A percentile compares a stretch with the other conserved stretches of the same genome.
Conservation (phyloP, 1,140 invertebrate genomes). For the Paramacrobiotus metropolitanus region DNA sequence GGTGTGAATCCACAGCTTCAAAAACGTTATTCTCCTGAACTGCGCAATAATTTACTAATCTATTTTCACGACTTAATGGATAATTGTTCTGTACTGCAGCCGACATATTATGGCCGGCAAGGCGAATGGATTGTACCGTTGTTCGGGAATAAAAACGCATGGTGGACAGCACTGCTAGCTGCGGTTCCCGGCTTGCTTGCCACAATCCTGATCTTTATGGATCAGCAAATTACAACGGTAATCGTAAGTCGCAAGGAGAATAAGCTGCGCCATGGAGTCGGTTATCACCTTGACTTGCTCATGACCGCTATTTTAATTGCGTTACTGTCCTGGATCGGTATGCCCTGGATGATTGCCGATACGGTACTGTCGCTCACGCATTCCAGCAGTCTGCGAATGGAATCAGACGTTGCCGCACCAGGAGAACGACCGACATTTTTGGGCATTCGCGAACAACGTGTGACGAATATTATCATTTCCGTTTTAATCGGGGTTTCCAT, state of each 20-base stretch:
- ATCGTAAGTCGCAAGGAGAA: slow-evolving; percentile 27
- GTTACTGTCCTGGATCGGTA: slow-evolving; percentile 14
- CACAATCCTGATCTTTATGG: slow-evolving; percentile 24
- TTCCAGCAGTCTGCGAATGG: slow-evolving; percentile 20
- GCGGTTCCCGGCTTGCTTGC: slow-evolving; percentile 19
- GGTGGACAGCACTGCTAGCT: slow-evolving; percentile 14
- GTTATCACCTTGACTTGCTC: slow-evolving; percentile 7
- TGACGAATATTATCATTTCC: slow-evolving; percentile 22
- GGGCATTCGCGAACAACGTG: slow-evolving; percentile 23
- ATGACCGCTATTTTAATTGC: slow-evolving; percentile 3
- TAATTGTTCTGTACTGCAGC: no score
- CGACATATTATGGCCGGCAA: slow-evolving; percentile 17
- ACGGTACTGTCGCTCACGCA: slow-evolving; percentile 23
- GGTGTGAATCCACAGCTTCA: no score
- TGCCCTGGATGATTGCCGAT: slow-evolving; percentile 28
- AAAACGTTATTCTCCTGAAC: no score
- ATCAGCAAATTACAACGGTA: slow-evolving; percentile 25
- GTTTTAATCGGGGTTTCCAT: slow-evolving; percentile 22
- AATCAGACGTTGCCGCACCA: slow-evolving; percentile 19
- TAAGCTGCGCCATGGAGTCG: slow-evolving; percentile 15
- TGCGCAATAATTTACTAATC: no score
- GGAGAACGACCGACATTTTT: slow-evolving; percentile 22
- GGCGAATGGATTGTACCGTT: slow-evolving; percentile 20
- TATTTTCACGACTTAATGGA: no score
- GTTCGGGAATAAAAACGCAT: slow-evolving; percentile 15